Evolutionary conservation across 1,140 invertebrate genomes (phyloP), one percentile per base, ranked within the genome.

Genomic region (Aphelenchoides fujianensis): DNA sequence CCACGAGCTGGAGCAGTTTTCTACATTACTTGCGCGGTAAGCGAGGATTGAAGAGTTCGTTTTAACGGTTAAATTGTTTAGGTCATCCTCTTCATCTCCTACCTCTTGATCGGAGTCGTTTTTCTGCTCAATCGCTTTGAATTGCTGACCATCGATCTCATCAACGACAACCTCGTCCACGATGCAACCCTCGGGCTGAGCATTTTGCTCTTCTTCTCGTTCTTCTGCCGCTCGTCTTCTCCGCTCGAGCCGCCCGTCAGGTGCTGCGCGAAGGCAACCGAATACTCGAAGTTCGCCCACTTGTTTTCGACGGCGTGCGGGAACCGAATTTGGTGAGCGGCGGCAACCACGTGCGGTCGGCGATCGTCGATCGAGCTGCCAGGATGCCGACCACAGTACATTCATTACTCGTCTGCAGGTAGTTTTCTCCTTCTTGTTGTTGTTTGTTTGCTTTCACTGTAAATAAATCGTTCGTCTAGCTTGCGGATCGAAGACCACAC

Each of bases 401-500:
- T 48, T 23, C 12, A 48, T 48, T 48, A 23, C 23, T 48, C 12
- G 23, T 48, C 12, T 48, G 12, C 12, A 48, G 23, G 41, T 48
- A n/a, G n/a, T n/a, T n/a, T n/a, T n/a, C n/a, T n/a, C n/a, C n/a
- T n/a, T n/a, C n/a, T n/a, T n/a, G n/a, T n/a, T n/a, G n/a, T n/a
- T n/a, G n/a, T n/a, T n/a, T n/a, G n/a, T n/a, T n/a, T n/a, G n/a
- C n/a, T n/a, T n/a, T n/a, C n/a, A n/a, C 23, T 48, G 41, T 48
- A 48, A 48, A 48, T 48, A 48, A 48, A 48, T 48, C 41, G 41
- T 12, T 48, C 23, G 12, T 48, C 23, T 48, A 48, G 41, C 41
- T 48, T 48, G 23, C 41, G 41, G n/a, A 48, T 48, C 41, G 41
- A 48, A n/a, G n/a, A n/a, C n/a, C n/a, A n/a, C n/a, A n/a, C n/a